These are phyloP conservation scores for Spisula subtruncata DNA, from an alignment of 2,888 invertebrate species.

Conservation along the genomic window DNA sequence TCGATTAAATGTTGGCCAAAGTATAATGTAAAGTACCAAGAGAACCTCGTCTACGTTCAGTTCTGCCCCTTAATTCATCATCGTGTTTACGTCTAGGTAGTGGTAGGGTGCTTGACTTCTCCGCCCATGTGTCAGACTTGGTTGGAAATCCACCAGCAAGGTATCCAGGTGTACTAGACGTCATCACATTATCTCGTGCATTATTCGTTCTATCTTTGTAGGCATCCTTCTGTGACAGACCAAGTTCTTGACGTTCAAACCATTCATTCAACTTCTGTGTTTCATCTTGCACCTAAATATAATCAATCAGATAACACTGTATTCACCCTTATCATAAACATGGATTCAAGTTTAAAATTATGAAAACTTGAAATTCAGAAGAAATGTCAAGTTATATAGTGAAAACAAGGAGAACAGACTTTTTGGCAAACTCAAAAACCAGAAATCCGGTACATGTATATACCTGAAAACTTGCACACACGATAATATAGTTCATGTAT, in stretches of 20 bases:
- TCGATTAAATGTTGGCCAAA: background rate
- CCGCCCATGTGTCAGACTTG: conserved; percentile 36
- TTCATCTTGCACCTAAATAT: conserved; percentile 78
- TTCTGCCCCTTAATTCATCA: conserved; percentile 56
- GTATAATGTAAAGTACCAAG: conserved; percentile 47
- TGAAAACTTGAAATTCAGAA: no score
- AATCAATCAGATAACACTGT: background rate
- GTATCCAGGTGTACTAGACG: conserved; percentile 49
- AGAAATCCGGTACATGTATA: no score
- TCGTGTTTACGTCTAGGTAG: conserved; percentile 53
- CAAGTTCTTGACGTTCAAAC: conserved; percentile 74
- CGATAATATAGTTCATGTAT: no score
- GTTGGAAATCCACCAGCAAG: conserved; percentile 16
- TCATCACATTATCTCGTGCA: conserved; percentile 45
- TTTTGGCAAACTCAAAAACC: no score
- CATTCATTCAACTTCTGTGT: conserved; percentile 81
- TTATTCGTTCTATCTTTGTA: conserved; percentile 49
- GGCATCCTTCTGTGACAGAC: conserved; percentile 54
- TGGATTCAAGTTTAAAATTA: no score
- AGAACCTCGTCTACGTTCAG: conserved; percentile 62
- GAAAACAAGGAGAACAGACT: no score
- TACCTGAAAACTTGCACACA: no score
- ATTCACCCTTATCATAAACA: no score
- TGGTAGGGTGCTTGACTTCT: conserved; percentile 68
- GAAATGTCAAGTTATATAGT: no score